Base-by-base conservation (phyloP, 2,888 invertebrate genomes). In the Cheilosia impressa region DNA sequence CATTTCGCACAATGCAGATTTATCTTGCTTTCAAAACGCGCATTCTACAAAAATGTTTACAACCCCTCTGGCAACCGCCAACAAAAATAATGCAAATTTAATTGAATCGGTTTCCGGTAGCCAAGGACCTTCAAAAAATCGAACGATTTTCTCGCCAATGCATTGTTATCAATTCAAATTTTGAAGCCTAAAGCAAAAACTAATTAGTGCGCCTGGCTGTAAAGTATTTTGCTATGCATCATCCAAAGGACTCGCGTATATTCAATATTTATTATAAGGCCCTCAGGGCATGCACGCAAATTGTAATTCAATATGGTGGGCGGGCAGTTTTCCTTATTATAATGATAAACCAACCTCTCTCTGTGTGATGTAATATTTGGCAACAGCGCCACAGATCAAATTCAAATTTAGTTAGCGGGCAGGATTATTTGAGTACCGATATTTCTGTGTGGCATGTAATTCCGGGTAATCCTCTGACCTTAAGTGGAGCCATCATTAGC, bases 401-500 rank as follows among this genome's bases (percentile, higher is more conserved):
- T 62, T 62, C 7, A 27, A 24, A 45, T 60, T 41, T 43, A 22
- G 41, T 60, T 60, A 31, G 13, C 57, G 34, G 17, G 19, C 13
- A 3, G 58, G 58, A 19, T 58, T 38, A 27, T 58, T 2, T 15
- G 27, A 62, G 43, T n/a, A 24, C 15, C n/a, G 2, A 27, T 43
- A 43, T n/a, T 45, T 31, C 27, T 27, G 24, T 9, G 24, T 34
- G 27, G 62, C 15, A 10, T 27, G 34, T n/a, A 62, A 62, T 45
- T 38, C 19, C 10, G 22, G 15, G 6, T 38, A 45, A 55, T 31
- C 41, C n/a, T 34, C 27, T n/a, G 43, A 19, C 41, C 27, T 7
- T 1, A 13, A 27, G 41, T 38, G 34, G 19, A 15, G 19, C 43
- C 43, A 68, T 55, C 41, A 68, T 55, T 55, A 45, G 68, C 43